Evolutionary conservation across 2,888 invertebrate species (phyloP), one percentile per base, ranked within the genome.

Genomic region (Pristionchus exspectatus): DNA sequence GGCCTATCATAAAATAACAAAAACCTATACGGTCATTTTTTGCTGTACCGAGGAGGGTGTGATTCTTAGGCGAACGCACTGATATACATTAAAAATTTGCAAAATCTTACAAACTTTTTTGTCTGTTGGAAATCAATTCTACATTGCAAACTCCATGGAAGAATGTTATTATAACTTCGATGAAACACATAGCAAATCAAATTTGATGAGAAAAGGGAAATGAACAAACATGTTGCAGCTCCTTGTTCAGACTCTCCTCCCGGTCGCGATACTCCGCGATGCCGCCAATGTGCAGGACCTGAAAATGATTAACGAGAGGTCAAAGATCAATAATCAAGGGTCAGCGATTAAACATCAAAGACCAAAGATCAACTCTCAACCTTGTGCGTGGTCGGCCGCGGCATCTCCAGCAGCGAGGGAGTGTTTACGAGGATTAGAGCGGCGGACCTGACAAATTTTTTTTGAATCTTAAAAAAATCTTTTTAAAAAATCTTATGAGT

Each of bases 361-460:
- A 33, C 9, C 21, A 74, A 72, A 18, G 30, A 33, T 72, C 30
- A 50, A 24, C 10, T 38, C 7, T 10, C 18, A 21, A 83, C 89
- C 89, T 89, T 89, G 38, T 89, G 89, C 16, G 81, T 89, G 9
- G 89, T 89, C 30, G 89, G 89, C 50, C 89, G 89, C 16, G 89
- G 89, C 81, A 89, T 59, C 50, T 89, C 89, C 44, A 89, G 83
- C 50, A 89, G 66, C 30, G 89, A 24, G 50, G 81, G 81, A 2
- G 89, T 89, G 33, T 89, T 89, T n/a, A 89, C 89, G 16, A 89
- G 66, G 38, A 89, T 89, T n/a, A 89, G 66, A 0, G 89, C 56
- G 27, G 89, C 59, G 12, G 81, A 81, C 21, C 56, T 59, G 89
- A 24, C 3, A 63, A 9, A 50, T 12, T 50, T 50, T 50, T 38